phyloP scores from a whole-genome alignment of 2,113 vertebrate genomes.

The Urocolius indicus region DNA sequence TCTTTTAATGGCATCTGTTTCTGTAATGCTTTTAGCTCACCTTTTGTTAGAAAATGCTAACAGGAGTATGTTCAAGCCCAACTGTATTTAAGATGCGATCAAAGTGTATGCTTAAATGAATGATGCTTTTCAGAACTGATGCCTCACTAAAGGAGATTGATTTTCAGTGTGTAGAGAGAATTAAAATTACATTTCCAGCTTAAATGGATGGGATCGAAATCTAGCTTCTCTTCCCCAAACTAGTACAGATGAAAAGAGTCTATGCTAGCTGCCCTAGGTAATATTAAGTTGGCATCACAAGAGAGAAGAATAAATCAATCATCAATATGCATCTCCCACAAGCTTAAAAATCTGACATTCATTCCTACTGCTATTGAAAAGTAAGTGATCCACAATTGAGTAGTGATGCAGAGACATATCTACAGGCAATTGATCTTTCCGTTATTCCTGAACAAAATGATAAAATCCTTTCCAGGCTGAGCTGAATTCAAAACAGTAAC shows the following conservation, averaged over 20 bases:
- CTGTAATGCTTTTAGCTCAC: neutral
- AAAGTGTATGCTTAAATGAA: neutral
- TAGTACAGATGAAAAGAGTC: neutral
- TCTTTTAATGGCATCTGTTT: neutral
- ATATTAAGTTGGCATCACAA: neutral
- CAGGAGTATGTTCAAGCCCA: neutral
- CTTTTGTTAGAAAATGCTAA: neutral
- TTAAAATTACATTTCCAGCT: constrained; percentile 8
- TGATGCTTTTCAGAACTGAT: neutral
- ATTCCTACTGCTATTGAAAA: neutral
- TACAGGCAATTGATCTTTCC: neutral
- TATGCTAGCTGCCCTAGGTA: neutral
- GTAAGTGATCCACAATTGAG: neutral
- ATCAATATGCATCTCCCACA: neutral
- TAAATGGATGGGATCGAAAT: neutral
- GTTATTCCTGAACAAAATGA: neutral
- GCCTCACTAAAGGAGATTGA: neutral
- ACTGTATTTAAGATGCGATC: neutral
- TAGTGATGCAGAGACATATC: neutral
- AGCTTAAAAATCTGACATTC: neutral
- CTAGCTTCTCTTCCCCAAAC: neutral
- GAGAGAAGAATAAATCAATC: neutral
- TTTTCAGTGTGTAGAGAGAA: neutral
- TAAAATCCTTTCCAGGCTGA: neutral
- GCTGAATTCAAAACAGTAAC: neutral